phyloP scores from a whole-genome alignment of 1,140 invertebrate genomes.

The Brachionus paranguensis region DNA sequence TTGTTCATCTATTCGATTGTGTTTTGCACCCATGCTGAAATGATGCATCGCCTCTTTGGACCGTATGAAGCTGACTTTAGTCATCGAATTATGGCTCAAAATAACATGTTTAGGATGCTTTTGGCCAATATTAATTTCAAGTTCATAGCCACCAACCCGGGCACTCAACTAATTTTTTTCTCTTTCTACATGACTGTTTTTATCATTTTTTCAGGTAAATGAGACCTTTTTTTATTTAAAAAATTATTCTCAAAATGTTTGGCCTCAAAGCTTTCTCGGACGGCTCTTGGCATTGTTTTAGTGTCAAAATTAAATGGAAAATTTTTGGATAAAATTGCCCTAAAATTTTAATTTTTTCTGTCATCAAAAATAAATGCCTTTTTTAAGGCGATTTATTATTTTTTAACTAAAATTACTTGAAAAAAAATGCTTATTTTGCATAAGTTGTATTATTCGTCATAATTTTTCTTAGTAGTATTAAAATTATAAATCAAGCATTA shows the following conservation, averaged over 20 bases:
- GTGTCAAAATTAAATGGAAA: too few species aligned
- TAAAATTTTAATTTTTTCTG: too few species aligned
- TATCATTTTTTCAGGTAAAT: not conserved
- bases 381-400: too few species aligned
- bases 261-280: too few species aligned
- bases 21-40: not conserved
- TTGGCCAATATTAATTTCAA: constrained; percentile 6
- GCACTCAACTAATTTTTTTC: not conserved
- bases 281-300: too few species aligned
- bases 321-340: too few species aligned
- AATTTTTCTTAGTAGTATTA: too few species aligned
- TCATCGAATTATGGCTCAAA: not conserved
- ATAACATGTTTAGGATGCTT: not conserved
- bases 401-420: too few species aligned
- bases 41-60: not conserved
- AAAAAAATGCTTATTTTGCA: too few species aligned
- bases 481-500: too few species aligned
- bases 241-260: not conserved
- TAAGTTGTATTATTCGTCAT: too few species aligned
- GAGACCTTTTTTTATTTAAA: not conserved
- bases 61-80: not conserved
- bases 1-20: constrained; percentile 1
- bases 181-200: not conserved
- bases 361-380: too few species aligned
- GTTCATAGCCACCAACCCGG: not conserved